Conservation (phyloP, 2,888 invertebrate species). For the Octonoba sinensis region DNA sequence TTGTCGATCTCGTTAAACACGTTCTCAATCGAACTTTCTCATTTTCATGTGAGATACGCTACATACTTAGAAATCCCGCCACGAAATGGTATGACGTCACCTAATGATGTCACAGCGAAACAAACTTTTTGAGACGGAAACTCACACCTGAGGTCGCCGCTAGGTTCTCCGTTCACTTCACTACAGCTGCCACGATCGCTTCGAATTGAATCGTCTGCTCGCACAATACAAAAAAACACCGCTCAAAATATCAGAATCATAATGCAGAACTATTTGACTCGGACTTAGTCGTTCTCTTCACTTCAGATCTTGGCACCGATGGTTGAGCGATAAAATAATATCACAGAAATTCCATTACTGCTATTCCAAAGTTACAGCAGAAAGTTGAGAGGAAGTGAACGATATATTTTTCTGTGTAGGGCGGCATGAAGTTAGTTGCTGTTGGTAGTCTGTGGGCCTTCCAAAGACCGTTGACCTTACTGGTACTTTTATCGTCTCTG, state of each 20-base stretch:
- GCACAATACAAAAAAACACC: conserved; percentile 11
- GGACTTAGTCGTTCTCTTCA: too few relatives aligned
- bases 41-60: too few relatives aligned
- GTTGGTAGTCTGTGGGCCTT: conserved; percentile 35
- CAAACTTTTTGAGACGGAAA: conserved; percentile 34
- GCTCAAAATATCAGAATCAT: neutral
- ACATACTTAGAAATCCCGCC: conserved; percentile 29
- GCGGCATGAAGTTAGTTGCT: conserved; percentile 46
- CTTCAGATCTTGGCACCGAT: too few relatives aligned
- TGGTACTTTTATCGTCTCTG: conserved; percentile 27
- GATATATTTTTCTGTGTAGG: too few relatives aligned
- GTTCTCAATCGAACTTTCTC: conserved; percentile 5
- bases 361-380: too few relatives aligned
- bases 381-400: too few relatives aligned
- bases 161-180: conserved; percentile 28
- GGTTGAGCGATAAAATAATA: too few relatives aligned
- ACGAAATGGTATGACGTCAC: conserved; percentile 12
- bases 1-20: too few relatives aligned
- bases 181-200: conserved; percentile 35
- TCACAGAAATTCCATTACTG: too few relatives aligned
- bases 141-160: conserved; percentile 44
- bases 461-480: conserved; percentile 37
- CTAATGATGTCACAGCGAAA: conserved; percentile 52
- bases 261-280: too few relatives aligned
- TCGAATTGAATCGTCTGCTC: conserved; percentile 19